Evolutionary conservation across 1,140 invertebrate species (phyloP).

Genomic region (Anthonomus grandis): DNA sequence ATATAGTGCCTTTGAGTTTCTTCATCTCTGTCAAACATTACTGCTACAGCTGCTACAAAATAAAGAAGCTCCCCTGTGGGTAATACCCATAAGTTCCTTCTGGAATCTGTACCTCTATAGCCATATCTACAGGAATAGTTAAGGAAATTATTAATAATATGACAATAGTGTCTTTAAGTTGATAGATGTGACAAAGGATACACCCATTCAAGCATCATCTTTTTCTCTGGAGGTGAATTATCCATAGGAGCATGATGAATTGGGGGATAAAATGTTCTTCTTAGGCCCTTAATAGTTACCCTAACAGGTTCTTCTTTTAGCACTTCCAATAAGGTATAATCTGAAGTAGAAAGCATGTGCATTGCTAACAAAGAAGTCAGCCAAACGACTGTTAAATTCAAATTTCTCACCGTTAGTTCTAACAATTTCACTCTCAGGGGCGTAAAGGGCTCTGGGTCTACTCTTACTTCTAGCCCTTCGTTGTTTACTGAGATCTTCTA

Average conservation of each 20-base stretch:
- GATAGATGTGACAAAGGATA: slow-evolving; percentile 56
- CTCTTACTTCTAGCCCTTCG: slow-evolving; percentile 74
- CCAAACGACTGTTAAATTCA: not conserved
- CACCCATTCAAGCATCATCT: slow-evolving; percentile 89
- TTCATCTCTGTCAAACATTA: slow-evolving; percentile 87
- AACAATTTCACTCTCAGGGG: slow-evolving; percentile 73
- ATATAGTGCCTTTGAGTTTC: slow-evolving; percentile 89
- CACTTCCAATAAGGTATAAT: slow-evolving; percentile 79
- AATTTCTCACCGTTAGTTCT: slow-evolving; percentile 60
- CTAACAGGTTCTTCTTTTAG: slow-evolving; percentile 78
- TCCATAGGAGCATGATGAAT: slow-evolving; percentile 76
- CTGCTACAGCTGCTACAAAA: slow-evolving; percentile 86
- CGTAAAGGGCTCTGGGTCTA: slow-evolving; percentile 72
- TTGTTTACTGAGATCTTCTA: slow-evolving; percentile 57
- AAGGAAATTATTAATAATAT: not conserved
- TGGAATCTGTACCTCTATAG: slow-evolving; percentile 84
- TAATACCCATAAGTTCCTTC: slow-evolving; percentile 85
- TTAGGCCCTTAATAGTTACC: slow-evolving; percentile 78
- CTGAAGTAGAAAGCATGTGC: slow-evolving; percentile 54
- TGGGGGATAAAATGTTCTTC: slow-evolving; percentile 84
- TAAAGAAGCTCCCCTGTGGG: slow-evolving; percentile 91
- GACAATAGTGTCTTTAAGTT: not conserved
- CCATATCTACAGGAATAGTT: slow-evolving; percentile 65
- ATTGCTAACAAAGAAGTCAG: no score
- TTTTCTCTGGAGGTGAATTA: slow-evolving; percentile 80